phyloP scores from a whole-genome alignment of 2,113 vertebrate genomes.

The Drymodes brunneopygia region DNA sequence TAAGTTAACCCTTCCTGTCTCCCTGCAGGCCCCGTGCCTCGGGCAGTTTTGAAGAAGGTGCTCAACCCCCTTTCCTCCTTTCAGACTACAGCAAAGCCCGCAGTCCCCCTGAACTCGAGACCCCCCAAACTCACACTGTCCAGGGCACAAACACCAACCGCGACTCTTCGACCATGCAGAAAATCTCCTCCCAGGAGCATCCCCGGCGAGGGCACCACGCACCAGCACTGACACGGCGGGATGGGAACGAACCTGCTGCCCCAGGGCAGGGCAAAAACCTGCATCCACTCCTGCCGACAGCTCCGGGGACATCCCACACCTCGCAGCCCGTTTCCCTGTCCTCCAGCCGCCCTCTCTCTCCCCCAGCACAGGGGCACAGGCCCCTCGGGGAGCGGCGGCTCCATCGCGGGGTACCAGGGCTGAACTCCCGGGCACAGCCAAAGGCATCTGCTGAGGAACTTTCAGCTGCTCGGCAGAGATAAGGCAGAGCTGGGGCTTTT shows the following conservation, averaged over 20 bases:
- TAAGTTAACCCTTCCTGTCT: slow-evolving; percentile 9
- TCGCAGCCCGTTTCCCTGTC: not conserved
- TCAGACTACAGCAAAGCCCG: not conserved
- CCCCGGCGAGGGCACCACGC: not conserved
- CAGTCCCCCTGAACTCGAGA: not conserved
- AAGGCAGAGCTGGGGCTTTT: accelerated
- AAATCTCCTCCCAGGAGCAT: not conserved
- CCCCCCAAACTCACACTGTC: not conserved
- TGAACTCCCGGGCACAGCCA: not conserved
- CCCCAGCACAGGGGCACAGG: not conserved
- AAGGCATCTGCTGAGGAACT: accelerated
- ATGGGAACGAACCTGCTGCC: not conserved
- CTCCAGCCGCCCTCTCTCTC: not conserved
- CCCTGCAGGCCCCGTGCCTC: not conserved
- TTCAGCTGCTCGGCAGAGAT: not conserved
- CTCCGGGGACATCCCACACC: not conserved
- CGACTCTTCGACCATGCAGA: accelerated
- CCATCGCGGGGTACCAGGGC: accelerated
- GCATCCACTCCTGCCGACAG: not conserved
- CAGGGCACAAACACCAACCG: not conserved
- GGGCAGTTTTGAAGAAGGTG: not conserved
- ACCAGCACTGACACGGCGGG: accelerated
- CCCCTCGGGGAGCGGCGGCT: not conserved
- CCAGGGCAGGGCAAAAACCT: not conserved
- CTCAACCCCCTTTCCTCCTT: not conserved